Evolutionary conservation across 1,140 invertebrate genomes (phyloP).

Genomic region (Pemphigus obesinymphae): DNA sequence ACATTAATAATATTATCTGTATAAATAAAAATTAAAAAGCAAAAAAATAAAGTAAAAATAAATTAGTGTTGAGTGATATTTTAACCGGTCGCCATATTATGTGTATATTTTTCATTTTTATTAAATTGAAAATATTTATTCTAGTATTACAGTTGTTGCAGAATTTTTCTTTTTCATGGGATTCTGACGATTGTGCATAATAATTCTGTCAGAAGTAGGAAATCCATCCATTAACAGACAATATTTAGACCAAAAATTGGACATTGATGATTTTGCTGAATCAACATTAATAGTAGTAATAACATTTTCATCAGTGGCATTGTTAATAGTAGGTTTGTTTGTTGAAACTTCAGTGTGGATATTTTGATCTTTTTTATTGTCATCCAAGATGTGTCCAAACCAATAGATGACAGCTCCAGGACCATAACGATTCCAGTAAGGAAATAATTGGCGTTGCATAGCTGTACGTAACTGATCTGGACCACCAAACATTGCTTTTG

Average conservation of each 20-base stretch:
- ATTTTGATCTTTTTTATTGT: not conserved
- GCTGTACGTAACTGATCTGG: slow-evolving; percentile 67
- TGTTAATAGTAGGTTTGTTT: not conserved
- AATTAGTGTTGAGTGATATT: too few relatives aligned
- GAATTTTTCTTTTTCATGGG: not conserved
- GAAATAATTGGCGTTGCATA: slow-evolving; percentile 78
- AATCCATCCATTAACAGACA: slow-evolving; percentile 27
- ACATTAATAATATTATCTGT: too few relatives aligned
- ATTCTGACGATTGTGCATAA: not conserved
- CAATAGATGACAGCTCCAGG: slow-evolving; percentile 92
- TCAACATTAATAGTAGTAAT: not conserved
- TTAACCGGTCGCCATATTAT: too few relatives aligned
- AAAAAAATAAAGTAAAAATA: too few relatives aligned
- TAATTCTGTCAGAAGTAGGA: not conserved
- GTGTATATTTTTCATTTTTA: not conserved
- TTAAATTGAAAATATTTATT: not conserved
- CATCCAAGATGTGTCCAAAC: slow-evolving; percentile 78
- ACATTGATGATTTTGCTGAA: not conserved
- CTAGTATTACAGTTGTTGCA: not conserved
- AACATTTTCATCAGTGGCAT: not conserved
- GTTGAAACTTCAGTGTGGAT: not conserved
- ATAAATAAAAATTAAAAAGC: too few relatives aligned
- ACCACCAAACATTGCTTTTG: slow-evolving; percentile 90
- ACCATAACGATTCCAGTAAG: slow-evolving; percentile 92
- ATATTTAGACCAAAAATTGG: slow-evolving; percentile 29